These are phyloP conservation scores for Sylvicapra grimmia DNA, from an alignment of 2,113 vertebrate genomes.

Conservation along the genomic window DNA sequence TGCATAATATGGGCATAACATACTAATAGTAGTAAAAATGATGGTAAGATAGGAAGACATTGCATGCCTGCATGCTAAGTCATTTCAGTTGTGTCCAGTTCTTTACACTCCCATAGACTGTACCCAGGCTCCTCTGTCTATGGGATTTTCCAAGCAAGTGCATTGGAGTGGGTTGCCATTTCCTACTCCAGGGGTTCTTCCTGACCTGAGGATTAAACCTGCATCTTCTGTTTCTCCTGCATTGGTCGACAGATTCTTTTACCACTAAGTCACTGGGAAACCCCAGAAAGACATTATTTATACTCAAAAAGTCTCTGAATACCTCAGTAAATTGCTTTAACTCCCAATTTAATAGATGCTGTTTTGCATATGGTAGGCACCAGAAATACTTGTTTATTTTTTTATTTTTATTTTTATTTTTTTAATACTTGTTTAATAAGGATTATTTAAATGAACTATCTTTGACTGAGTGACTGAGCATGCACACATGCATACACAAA, in stretches of 20 bases:
- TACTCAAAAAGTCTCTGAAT: neutral
- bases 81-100: neutral
- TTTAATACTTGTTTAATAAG: too few relatives aligned
- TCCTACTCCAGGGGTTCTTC: neutral
- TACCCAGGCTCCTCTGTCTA: neutral
- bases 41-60: neutral
- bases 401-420: too few relatives aligned
- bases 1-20: neutral
- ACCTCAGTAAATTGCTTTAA: neutral
- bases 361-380: neutral
- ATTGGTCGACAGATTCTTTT: neutral
- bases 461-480: neutral
- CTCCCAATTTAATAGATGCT: neutral
- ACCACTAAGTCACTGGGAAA: neutral
- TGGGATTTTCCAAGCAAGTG: neutral
- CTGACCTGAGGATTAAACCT: neutral
- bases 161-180: neutral
- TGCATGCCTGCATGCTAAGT: neutral
- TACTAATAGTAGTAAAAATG: neutral
- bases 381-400: neutral
- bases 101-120: neutral
- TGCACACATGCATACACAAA: neutral
- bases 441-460: neutral
- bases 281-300: neutral
- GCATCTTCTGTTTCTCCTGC: neutral